Percentiles rank a stretch among this genome's conserved stretches.
Evolutionary conservation across 2,888 invertebrate species (phyloP).

Genomic region (Papilio protenor): DNA sequence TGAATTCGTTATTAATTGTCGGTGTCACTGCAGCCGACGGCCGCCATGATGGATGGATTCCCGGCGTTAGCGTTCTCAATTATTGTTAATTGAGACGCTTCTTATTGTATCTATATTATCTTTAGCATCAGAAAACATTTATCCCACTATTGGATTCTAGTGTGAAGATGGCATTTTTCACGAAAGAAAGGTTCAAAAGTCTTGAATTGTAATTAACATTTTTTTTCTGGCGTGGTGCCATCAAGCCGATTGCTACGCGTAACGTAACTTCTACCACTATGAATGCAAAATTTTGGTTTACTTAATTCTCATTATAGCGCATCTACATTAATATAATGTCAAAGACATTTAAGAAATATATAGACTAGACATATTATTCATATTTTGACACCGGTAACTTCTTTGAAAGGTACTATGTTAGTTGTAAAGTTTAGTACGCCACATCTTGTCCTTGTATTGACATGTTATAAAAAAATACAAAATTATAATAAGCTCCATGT

Average conservation of each 20-base stretch:
- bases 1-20: conserved; percentile 52
- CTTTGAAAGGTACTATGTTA: no score
- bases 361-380: no score
- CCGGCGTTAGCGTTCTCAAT: conserved; percentile 36
- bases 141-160: no score
- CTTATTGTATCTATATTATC: conserved; percentile 21
- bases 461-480: no score
- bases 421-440: no score
- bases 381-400: no score
- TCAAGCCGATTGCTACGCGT: not conserved
- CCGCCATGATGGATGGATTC: conserved; percentile 49
- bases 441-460: no score
- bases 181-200: not conserved
- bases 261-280: no score
- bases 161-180: not conserved
- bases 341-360: no score
- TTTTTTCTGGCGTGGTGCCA: not conserved
- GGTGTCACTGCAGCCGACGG: conserved; percentile 45
- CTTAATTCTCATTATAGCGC: not conserved
- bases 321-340: not conserved
- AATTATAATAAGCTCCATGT: no score
- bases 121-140: not conserved
- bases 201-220: not conserved
- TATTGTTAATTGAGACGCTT: conserved; percentile 38
- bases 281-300: no score